Percentiles rank a stretch among this genome's conserved stretches.
Evolutionary conservation across 2,888 invertebrate species (phyloP).

Genomic region (Nephrotoma appendiculata): DNA sequence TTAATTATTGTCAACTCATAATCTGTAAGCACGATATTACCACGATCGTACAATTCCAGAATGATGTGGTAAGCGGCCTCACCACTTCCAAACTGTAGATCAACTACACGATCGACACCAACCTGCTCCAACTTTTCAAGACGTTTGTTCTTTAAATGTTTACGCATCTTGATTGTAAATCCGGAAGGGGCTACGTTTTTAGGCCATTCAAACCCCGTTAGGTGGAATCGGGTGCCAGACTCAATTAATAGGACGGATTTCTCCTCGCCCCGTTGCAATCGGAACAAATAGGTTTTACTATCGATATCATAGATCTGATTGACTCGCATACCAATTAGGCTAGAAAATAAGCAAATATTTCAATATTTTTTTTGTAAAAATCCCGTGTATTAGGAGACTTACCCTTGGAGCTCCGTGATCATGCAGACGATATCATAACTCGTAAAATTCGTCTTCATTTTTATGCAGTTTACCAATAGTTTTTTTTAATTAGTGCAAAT

Average conservation of each 20-base stretch:
- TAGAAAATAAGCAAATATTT: constrained; percentile 25
- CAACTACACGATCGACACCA: constrained; percentile 86
- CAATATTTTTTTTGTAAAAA: constrained; percentile 3
- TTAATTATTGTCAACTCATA: constrained; percentile 77
- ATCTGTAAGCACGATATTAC: constrained; percentile 92
- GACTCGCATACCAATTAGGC: constrained; percentile 80
- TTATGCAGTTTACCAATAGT: constrained; percentile 13
- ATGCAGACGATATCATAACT: constrained; percentile 85
- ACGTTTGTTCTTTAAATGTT: constrained; percentile 92
- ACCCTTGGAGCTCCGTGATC: constrained; percentile 76
- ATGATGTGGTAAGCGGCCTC: constrained; percentile 93
- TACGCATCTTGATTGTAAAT: constrained; percentile 96
- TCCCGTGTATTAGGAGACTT: constrained; percentile 19
- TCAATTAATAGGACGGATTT: constrained; percentile 83
- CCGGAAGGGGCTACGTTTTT: constrained; percentile 91
- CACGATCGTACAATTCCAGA: constrained; percentile 87
- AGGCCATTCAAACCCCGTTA: constrained; percentile 95
- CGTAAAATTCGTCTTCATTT: constrained; percentile 88
- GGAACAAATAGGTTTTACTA: constrained; percentile 87
- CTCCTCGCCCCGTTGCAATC: constrained; percentile 68
- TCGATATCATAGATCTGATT: constrained; percentile 97
- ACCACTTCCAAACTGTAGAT: constrained; percentile 86
- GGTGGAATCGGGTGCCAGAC: constrained; percentile 87
- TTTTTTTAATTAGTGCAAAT: neutral
- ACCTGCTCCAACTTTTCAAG: constrained; percentile 74